Percentiles rank a stretch among this genome's conserved stretches.
phyloP scores from a whole-genome alignment of 1,140 invertebrate species.

The Trachelipus rathkii region DNA sequence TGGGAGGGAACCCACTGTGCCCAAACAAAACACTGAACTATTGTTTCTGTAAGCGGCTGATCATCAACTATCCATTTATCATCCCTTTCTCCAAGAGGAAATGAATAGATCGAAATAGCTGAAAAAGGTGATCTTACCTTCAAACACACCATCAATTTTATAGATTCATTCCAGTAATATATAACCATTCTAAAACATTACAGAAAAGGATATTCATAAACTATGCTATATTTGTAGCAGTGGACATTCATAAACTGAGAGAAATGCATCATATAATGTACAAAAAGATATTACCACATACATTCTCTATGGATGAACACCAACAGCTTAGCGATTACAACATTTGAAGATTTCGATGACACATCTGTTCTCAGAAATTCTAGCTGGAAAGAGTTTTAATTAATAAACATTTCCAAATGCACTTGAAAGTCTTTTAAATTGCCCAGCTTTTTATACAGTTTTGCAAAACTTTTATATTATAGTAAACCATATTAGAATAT shows the following conservation, averaged over 20 bases:
- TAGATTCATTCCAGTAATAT: no score
- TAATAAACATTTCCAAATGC: conserved; percentile 48
- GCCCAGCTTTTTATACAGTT: no score
- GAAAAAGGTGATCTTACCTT: not conserved
- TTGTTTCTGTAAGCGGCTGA: conserved; percentile 49
- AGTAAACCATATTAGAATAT: no score
- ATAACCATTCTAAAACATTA: no score
- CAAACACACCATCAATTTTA: no score
- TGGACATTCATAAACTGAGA: no score
- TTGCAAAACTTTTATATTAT: no score
- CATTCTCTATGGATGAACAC: conserved; percentile 75
- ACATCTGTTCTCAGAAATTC: conserved; percentile 72
- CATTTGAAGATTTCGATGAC: conserved; percentile 56
- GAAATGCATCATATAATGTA: no score
- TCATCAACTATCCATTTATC: conserved; percentile 36
- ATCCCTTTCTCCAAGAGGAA: conserved; percentile 40
- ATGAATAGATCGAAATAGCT: conserved; percentile 46
- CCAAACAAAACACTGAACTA: conserved; percentile 71
- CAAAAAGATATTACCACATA: conserved; percentile 52
- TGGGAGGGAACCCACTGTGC: conserved; percentile 75
- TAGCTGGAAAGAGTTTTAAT: conserved; percentile 52
- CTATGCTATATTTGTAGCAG: no score
- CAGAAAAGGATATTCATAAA: no score
- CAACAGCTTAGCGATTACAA: conserved; percentile 64
- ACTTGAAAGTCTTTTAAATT: no score